Base-by-base conservation (phyloP, 2,888 invertebrate genomes). In the Nephrotoma flavescens region DNA sequence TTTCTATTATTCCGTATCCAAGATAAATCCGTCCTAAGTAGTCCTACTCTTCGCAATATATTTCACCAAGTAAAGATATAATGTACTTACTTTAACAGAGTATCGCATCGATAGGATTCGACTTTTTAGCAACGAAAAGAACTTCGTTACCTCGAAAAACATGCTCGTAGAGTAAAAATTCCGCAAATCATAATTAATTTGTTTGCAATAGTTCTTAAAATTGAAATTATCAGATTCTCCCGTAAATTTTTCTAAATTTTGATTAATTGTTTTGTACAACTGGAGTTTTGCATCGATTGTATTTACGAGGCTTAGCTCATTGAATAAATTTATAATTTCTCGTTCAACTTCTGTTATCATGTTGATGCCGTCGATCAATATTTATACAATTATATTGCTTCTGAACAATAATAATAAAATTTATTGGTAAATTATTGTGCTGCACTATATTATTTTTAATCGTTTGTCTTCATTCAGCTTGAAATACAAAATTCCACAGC, bases 311-410 rank as follows among this genome's bases (percentile, higher is more conserved):
- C n/a, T 42, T n/a, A 84, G 42, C 6, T 84, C 84, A 42, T 84
- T 42, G n/a, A 84, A 84, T 84, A 42, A 84, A 42, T 84, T 84
- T 41, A 84, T 84, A 42, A 84, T 42, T 42, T 41, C 41, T n/a
- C 84, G 84, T 84, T 84, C 84, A 84, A 84, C 15, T 84, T 84
- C 84, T 84, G 84, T 84, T 42, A 84, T 84, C 84, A 84, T 84
- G 41, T 84, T 84, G 31, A 31, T 31, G 31, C 9, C 4, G 71
- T 71, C 15, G 6, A 15, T 52, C 15, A 31, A 19, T 19, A 19
- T 19, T 19, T 19, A 19, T 19, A 19, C 19, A 19, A 71, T 11
- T 31, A 9, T 31, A 9, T 71, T 31, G 31, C 31, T 31, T 31
- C 31, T 31, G 31, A 31, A 15, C n/a, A 71, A 71, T 31, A 71